Conservation (phyloP, 1,140 invertebrate genomes). For the Aphaenogaster ashmeadi region DNA sequence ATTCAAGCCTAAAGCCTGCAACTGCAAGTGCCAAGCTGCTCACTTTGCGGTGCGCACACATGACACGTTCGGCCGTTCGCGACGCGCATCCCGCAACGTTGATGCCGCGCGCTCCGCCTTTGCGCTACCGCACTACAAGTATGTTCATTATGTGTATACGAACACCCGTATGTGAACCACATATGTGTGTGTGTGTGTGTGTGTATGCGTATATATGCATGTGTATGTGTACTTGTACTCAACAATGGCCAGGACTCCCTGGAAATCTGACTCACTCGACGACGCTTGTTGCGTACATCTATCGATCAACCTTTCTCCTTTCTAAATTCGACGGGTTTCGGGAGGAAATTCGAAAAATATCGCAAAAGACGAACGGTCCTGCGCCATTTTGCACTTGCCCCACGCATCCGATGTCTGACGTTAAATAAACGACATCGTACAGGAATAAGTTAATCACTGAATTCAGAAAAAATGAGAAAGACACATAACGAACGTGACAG, state of each 20-base stretch:
- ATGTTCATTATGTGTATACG: background rate
- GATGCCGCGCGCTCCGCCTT: slow-evolving; percentile 67
- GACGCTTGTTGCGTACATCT: slow-evolving; percentile 9
- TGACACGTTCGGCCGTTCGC: slow-evolving; percentile 74
- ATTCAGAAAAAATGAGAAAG: background rate
- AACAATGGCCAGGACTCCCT: slow-evolving; percentile 44
- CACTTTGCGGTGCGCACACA: slow-evolving; percentile 76
- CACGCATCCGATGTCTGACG: background rate
- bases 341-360: slow-evolving; percentile 10
- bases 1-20: slow-evolving; percentile 77
- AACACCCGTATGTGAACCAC: background rate
- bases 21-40: slow-evolving; percentile 78
- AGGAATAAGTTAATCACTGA: background rate
- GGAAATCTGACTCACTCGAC: slow-evolving; percentile 56
- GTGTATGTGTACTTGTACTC: slow-evolving; percentile 6
- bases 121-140: slow-evolving; percentile 12
- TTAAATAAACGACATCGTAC: background rate
- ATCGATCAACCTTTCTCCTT: slow-evolving; percentile 21
- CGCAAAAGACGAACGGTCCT: background rate
- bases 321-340: background rate
- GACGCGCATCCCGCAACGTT: slow-evolving; percentile 59
- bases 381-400: background rate
- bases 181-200: background rate
- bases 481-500: background rate
- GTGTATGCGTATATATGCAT: background rate